Percentiles rank a stretch among this genome's conserved stretches.
phyloP scores from a whole-genome alignment of 2,797 vertebrate genomes.

The Clarias laeviceps region DNA sequence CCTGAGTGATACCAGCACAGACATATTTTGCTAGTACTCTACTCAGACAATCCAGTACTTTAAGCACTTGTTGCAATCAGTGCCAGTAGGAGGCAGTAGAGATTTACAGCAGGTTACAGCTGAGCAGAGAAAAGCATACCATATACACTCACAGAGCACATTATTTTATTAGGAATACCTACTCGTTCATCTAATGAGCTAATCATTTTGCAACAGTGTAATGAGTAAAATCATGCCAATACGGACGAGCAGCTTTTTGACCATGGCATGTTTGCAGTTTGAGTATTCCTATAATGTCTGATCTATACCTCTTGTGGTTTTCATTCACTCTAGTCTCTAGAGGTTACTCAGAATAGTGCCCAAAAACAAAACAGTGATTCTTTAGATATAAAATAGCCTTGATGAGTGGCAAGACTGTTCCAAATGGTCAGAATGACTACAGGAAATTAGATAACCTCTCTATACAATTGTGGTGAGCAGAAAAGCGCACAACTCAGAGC shows the following conservation, averaged over 20 bases:
- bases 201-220: not conserved
- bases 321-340: not conserved
- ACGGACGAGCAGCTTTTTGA: not conserved
- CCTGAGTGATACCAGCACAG: not conserved
- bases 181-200: not conserved
- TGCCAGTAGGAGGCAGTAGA: conserved; percentile 49
- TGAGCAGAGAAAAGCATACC: not conserved
- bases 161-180: not conserved
- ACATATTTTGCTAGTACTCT: not conserved
- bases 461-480: not conserved
- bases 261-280: not conserved
- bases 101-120: conserved; percentile 10
- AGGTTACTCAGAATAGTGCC: not conserved
- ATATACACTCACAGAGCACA: not conserved
- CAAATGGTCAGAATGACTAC: not conserved
- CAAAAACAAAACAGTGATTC: not conserved
- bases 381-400: no score
- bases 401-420: not conserved
- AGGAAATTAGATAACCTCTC: not conserved
- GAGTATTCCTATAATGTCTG: not conserved
- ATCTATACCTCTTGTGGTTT: not conserved
- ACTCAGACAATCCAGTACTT: not conserved
- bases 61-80: conserved; percentile 5
- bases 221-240: not conserved
- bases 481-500: not conserved